Evolutionary conservation across 2,797 vertebrate genomes (phyloP).

Genomic region (Cyclopterus lumpus): DNA sequence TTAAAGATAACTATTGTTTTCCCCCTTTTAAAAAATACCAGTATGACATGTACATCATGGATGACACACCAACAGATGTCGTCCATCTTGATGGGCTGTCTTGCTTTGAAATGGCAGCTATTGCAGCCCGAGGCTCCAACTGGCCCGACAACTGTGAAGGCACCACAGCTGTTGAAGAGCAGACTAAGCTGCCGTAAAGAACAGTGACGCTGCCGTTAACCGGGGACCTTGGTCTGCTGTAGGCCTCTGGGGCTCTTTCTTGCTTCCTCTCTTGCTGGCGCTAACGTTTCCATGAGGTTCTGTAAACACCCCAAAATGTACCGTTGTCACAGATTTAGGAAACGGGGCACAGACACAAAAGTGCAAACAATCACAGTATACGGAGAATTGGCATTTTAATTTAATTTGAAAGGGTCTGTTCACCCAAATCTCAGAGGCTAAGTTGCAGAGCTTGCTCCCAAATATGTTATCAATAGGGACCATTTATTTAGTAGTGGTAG

Average conservation of each 20-base stretch:
- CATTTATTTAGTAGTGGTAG: no score
- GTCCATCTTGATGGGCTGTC: conserved; percentile 41
- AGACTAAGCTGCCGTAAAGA: conserved; percentile 17
- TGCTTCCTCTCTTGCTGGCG: background rate
- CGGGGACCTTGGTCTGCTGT: background rate
- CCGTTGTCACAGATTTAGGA: background rate
- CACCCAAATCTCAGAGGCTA: background rate
- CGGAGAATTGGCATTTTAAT: background rate
- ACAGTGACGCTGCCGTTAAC: background rate
- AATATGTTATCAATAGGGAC: no score
- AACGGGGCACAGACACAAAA: background rate
- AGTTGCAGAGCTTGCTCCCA: background rate
- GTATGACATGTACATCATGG: background rate
- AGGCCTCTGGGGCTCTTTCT: background rate
- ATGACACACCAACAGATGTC: conserved; percentile 33
- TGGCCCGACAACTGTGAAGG: conserved; percentile 21
- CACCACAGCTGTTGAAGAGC: conserved; percentile 41
- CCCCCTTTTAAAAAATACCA: background rate
- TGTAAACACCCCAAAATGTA: background rate
- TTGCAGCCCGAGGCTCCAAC: conserved; percentile 40
- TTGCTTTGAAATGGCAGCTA: conserved; percentile 29
- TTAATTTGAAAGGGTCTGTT: background rate
- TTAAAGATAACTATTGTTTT: conserved; percentile 9
- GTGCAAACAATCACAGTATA: background rate
- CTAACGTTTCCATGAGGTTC: background rate